phyloP scores from a whole-genome alignment of 2,888 invertebrate species.

The Beris morrisii region DNA sequence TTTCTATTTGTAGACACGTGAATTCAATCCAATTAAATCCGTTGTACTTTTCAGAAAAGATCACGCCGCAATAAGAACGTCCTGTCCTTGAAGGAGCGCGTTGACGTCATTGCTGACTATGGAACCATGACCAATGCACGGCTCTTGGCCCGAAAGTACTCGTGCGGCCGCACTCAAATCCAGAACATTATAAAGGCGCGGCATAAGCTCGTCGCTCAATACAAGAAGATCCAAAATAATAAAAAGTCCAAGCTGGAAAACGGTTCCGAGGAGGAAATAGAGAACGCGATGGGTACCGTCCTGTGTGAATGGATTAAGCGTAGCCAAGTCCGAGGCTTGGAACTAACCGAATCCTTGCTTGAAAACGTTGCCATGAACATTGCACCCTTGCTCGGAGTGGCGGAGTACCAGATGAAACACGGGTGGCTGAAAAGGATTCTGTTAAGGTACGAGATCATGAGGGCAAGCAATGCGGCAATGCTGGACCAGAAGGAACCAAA shows the following conservation, averaged over 20 bases:
- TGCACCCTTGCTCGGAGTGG: conserved; percentile 20
- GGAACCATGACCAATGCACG: conserved; percentile 15
- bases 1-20: too few relatives aligned
- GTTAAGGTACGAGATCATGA: conserved; percentile 4
- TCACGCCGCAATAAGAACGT: conserved; percentile 16
- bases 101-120: conserved; percentile 14
- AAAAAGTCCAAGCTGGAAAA: too few relatives aligned
- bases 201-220: conserved; percentile 7
- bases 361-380: conserved; percentile 11
- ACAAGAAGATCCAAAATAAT: conserved; percentile 15
- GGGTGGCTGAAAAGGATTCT: conserved; percentile 34
- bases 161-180: conserved; percentile 26
- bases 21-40: too few relatives aligned
- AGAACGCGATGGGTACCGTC: conserved; percentile 6
- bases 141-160: conserved; percentile 5
- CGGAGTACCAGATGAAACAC: background rate
- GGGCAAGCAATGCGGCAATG: background rate
- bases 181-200: conserved; percentile 25
- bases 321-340: conserved; percentile 9
- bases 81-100: conserved; percentile 12
- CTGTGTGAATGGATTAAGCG: conserved; percentile 19
- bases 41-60: background rate
- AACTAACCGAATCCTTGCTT: conserved; percentile 16
- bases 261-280: background rate
- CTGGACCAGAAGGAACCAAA: background rate